Evolutionary conservation across 2,797 vertebrate genomes (phyloP).

Genomic region (Anomalospiza imberbis): DNA sequence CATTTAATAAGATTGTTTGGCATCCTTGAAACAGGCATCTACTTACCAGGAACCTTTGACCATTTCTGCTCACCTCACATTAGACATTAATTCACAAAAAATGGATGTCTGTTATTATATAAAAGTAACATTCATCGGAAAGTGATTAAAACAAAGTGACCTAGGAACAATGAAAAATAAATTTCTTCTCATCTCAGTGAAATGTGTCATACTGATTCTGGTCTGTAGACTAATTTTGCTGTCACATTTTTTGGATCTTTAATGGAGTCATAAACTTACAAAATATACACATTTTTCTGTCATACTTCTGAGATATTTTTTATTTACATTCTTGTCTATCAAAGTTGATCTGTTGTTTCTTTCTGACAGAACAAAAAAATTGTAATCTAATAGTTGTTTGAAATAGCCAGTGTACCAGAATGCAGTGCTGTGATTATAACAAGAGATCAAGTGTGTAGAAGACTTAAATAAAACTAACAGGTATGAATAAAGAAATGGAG

Average conservation of each 20-base stretch:
- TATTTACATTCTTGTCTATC: background rate
- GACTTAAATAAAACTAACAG: background rate
- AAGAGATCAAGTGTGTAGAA: background rate
- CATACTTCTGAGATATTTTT: background rate
- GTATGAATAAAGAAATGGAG: background rate
- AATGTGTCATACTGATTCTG: background rate
- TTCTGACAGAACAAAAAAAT: background rate
- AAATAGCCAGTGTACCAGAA: background rate
- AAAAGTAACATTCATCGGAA: background rate
- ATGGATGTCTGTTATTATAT: background rate
- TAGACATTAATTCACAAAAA: background rate
- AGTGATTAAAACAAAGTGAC: background rate
- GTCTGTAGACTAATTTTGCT: background rate
- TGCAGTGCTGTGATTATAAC: background rate
- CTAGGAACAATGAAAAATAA: background rate
- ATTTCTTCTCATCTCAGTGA: background rate
- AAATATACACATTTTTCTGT: background rate
- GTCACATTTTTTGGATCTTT: background rate
- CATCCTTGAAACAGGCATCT: background rate
- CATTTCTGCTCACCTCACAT: background rate
- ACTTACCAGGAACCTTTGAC: background rate
- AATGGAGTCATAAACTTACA: background rate
- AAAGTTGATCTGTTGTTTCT: background rate
- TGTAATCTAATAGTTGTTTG: background rate
- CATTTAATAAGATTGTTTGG: background rate